Base-by-base conservation (phyloP, 2,113 vertebrate genomes). In the Ovis canadensis region DNA sequence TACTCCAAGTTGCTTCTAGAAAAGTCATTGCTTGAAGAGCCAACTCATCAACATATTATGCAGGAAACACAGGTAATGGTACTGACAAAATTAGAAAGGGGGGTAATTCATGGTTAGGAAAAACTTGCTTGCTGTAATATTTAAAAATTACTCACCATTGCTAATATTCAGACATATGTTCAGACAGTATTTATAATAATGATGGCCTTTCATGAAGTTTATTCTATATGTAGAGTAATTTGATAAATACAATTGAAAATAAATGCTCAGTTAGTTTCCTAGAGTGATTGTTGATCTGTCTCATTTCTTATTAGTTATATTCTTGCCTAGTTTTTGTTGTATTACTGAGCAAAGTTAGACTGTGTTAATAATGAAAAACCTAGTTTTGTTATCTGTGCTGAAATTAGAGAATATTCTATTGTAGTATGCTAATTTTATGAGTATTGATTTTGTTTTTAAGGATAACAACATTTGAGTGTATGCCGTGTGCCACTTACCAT, bases 1-100 rank as follows among this genome's bases (percentile, higher is more conserved):
- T 99, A 99, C 94, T 99, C 99, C 87, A 99, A 99, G 96, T 97
- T 99, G 54, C 83, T 99, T 17, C 93, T 99, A 92, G 99, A 99
- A 82, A 99, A 94, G 92, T 98, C 99, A 0, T 98, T 99, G 97
- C 98, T 99, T 74, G 97, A 99, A 97, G 99, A 99, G 92, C 98
- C 98, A 2, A 74, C 97, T 94, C 98, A 97, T 94, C 98, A 98
- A 91, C 98, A 96, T 85, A 9, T 57, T 0, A 95, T 81, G 16
- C 99, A 98, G 97, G 99, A 99, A 96, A 78, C 97, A 59, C 99
- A 99, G 98, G 99, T 99, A 99, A 45, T 93, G 92, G 71, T 95
- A 59, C 71, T 91, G 74, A 82, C 90, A 96, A 74, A 93, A 98
- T 88, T 87, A 94, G 23, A 83, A 91, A 97, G 29, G 0, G 0